Evolutionary conservation across 2,888 invertebrate species (phyloP).

Genomic region (Troides oblongomaculatus): DNA sequence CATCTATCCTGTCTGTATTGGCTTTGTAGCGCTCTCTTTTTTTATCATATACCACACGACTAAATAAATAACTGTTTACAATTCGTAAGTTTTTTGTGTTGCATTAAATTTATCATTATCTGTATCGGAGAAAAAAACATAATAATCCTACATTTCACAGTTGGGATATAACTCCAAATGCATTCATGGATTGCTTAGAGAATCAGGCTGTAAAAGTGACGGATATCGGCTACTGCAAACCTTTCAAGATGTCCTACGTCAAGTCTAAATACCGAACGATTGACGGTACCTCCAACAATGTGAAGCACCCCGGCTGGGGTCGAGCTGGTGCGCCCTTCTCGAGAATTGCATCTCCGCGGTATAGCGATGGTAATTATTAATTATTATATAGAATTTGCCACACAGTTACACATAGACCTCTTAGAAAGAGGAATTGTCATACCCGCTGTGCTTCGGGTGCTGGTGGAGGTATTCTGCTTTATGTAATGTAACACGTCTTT

Average conservation of each 20-base stretch:
- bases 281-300: slow-evolving; percentile 91
- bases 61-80: no score
- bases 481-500: no score
- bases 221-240: slow-evolving; percentile 54
- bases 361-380: slow-evolving; percentile 78
- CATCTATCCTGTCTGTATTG: no score
- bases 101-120: neutral
- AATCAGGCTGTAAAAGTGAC: slow-evolving; percentile 55
- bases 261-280: slow-evolving; percentile 82
- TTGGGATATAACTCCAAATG: slow-evolving; percentile 66
- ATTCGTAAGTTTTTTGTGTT: neutral
- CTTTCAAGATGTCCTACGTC: slow-evolving; percentile 41
- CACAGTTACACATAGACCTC: no score
- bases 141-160: slow-evolving; percentile 38
- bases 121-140: no score
- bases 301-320: slow-evolving; percentile 84
- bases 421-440: no score
- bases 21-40: no score
- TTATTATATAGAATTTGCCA: neutral
- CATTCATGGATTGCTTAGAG: slow-evolving; percentile 71
- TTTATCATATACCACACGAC: no score
- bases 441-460: no score
- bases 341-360: slow-evolving; percentile 80
- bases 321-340: slow-evolving; percentile 77
- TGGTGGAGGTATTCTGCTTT: no score